These are phyloP conservation scores for Solenopsis fugax DNA, from an alignment of 1,140 invertebrate species.

Conservation along the genomic window DNA sequence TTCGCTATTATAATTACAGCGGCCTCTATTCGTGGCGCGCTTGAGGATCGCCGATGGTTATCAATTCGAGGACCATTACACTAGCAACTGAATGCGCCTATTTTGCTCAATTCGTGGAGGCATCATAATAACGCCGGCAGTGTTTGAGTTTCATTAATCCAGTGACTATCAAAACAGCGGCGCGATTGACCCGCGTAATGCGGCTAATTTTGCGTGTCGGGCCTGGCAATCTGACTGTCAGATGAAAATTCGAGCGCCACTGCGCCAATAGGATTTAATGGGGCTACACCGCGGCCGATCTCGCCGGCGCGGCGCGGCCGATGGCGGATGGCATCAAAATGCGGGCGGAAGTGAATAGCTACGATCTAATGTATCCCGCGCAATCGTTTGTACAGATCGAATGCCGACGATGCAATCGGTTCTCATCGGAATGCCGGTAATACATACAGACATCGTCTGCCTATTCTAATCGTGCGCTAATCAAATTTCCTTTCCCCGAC, in stretches of 20 bases:
- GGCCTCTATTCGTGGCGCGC: background rate
- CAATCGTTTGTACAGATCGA: constrained; percentile 47
- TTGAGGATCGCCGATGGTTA: background rate
- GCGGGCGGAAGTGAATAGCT: constrained; percentile 30
- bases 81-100: background rate
- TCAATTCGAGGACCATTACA: background rate
- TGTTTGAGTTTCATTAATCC: constrained; percentile 66
- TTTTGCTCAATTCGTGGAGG: constrained; percentile 18
- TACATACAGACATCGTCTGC: constrained; percentile 14
- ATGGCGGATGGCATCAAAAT: constrained; percentile 39
- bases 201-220: constrained; percentile 65
- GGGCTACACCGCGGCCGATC: constrained; percentile 24
- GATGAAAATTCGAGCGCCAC: constrained; percentile 67
- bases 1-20: background rate
- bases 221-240: background rate
- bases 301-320: background rate
- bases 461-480: constrained; percentile 33
- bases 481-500: constrained; percentile 29
- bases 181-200: constrained; percentile 65
- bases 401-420: constrained; percentile 13
- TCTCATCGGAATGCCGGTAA: constrained; percentile 20
- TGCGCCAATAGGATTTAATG: constrained; percentile 63
- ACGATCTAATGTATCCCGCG: constrained; percentile 45
- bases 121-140: constrained; percentile 43
- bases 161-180: constrained; percentile 66